Evolutionary conservation across 2,888 invertebrate species (phyloP).

Genomic region (Drosophila trichaetosa): DNA sequence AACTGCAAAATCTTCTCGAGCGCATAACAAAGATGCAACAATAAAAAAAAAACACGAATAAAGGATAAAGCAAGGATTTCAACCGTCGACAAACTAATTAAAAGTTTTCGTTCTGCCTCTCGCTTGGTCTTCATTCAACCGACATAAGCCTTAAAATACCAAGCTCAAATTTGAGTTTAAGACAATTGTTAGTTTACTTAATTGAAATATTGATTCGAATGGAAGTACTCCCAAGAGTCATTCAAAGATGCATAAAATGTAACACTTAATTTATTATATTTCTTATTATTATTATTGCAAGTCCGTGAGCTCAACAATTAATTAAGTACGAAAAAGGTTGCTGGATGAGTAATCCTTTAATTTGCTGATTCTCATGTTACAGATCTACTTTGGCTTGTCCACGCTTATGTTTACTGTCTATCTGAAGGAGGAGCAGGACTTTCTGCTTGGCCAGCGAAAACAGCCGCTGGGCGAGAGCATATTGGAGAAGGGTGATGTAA

Average conservation of each 20-base stretch:
- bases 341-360: not conserved
- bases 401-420: conserved; percentile 88
- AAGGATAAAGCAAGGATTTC: not conserved
- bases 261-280: not conserved
- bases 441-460: conserved; percentile 87
- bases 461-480: conserved; percentile 87
- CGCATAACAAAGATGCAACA: not conserved
- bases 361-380: conserved; percentile 71
- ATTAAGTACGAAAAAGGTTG: not conserved
- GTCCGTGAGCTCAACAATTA: not conserved
- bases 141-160: not conserved
- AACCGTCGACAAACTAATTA: not conserved
- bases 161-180: not conserved
- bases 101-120: not conserved
- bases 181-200: not conserved
- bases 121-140: not conserved
- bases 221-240: not conserved
- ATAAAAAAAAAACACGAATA: not conserved
- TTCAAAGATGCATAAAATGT: too few relatives aligned
- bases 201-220: not conserved
- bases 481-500: conserved; percentile 86
- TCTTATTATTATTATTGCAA: not conserved
- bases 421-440: conserved; percentile 89
- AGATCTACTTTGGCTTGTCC: conserved; percentile 89
- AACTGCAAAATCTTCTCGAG: not conserved